Evolutionary conservation across 1,140 invertebrate genomes (phyloP).

Genomic region (Pectinophora gossypiella): DNA sequence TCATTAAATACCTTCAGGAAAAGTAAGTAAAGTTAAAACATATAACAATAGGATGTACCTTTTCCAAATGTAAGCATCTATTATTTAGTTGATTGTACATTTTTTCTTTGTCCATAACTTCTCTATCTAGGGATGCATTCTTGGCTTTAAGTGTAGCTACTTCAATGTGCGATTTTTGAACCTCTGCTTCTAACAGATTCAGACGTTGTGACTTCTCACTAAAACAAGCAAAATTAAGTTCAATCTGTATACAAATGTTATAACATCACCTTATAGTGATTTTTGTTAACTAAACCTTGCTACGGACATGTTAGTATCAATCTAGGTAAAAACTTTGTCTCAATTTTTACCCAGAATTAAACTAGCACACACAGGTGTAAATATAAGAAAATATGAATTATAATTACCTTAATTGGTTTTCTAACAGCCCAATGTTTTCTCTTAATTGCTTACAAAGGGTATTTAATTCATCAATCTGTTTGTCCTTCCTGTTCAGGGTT

Average conservation of each 20-base stretch:
- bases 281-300: too few relatives aligned
- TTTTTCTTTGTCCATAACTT: slow-evolving; percentile 53
- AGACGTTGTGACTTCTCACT: slow-evolving; percentile 76
- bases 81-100: slow-evolving; percentile 38
- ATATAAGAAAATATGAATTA: background rate
- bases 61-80: slow-evolving; percentile 52
- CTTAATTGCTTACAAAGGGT: slow-evolving; percentile 44
- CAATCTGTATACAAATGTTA: too few relatives aligned
- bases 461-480: slow-evolving; percentile 61
- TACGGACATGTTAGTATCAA: too few relatives aligned
- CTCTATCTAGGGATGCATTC: slow-evolving; percentile 77
- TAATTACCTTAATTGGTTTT: slow-evolving; percentile 73
- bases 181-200: slow-evolving; percentile 77
- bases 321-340: too few relatives aligned
- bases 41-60: slow-evolving; percentile 32
- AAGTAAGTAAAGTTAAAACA: background rate
- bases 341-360: too few relatives aligned
- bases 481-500: slow-evolving; percentile 73
- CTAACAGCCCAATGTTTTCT: slow-evolving; percentile 73
- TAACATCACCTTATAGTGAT: too few relatives aligned
- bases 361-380: too few relatives aligned
- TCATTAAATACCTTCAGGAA: background rate
- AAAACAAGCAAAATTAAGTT: too few relatives aligned
- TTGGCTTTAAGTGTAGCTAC: slow-evolving; percentile 76
- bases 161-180: slow-evolving; percentile 77